These are phyloP conservation scores for Meloidogyne hapla DNA, from an alignment of 1,140 invertebrate genomes.

Conservation along the genomic window DNA sequence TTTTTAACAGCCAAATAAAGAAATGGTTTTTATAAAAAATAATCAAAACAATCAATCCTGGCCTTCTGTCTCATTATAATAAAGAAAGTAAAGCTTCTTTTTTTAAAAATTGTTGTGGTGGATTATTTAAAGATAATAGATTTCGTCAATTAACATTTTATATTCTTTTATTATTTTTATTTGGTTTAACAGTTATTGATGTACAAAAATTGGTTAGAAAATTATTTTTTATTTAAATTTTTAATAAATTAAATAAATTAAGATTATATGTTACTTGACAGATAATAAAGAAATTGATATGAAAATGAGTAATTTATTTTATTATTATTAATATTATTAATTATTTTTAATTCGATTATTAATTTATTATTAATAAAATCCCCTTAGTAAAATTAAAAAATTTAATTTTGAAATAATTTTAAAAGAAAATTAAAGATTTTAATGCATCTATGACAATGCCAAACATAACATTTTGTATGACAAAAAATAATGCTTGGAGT, in stretches of 20 bases:
- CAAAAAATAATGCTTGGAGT: slow-evolving; percentile 45
- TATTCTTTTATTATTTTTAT: slow-evolving; percentile 14
- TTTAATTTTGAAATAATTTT: too few relatives aligned
- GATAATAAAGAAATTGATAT: slow-evolving; percentile 35
- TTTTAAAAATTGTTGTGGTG: neutral
- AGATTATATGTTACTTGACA: slow-evolving; percentile 19
- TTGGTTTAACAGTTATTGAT: slow-evolving; percentile 17
- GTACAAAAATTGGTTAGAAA: slow-evolving; percentile 9
- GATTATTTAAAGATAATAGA: neutral
- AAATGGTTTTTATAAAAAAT: slow-evolving; percentile 1
- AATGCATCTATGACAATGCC: slow-evolving; percentile 39
- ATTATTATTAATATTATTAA: neutral
- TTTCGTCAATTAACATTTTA: slow-evolving; percentile 18
- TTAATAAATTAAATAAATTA: slow-evolving; percentile 1
- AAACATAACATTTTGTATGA: slow-evolving; percentile 46
- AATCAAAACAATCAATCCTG: neutral
- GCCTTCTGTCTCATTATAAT: neutral
- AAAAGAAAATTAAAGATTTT: slow-evolving; percentile 17
- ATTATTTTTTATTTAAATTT: neutral
- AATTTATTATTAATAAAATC: too few relatives aligned
- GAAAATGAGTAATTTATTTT: slow-evolving; percentile 13
- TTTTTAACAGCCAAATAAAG: too few relatives aligned
- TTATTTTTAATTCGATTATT: neutral
- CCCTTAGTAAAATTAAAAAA: too few relatives aligned
- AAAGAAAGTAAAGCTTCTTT: neutral